These are phyloP conservation scores for Montipora efflorescens DNA, from an alignment of 64 coral and sea anemone genomes.

Conservation along the genomic window DNA sequence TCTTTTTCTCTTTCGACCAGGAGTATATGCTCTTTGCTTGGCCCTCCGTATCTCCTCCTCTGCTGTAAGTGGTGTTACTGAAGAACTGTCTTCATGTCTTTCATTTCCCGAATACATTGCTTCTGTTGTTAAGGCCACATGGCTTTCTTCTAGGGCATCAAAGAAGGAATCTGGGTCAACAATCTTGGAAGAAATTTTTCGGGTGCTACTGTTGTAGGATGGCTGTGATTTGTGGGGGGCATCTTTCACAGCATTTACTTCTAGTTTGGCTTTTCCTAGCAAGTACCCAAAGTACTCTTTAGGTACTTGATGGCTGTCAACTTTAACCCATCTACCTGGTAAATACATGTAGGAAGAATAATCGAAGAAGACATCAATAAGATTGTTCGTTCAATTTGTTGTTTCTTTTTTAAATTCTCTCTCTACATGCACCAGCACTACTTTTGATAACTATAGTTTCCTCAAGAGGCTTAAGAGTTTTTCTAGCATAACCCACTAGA, in stretches of 20 bases:
- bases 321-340: slow-evolving; percentile 29
- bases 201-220: neutral
- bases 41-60: neutral
- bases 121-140: slow-evolving; percentile 1
- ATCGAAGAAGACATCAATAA: neutral
- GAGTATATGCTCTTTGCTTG: slow-evolving; percentile 1
- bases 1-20: neutral
- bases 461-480: too few relatives aligned
- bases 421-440: neutral
- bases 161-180: slow-evolving; percentile 14
- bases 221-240: neutral
- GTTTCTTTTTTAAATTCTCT: neutral
- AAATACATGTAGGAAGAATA: neutral
- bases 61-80: slow-evolving; percentile 11
- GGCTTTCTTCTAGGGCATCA: slow-evolving; percentile 9
- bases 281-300: slow-evolving; percentile 34
- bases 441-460: too few relatives aligned
- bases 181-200: slow-evolving; percentile 26
- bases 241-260: slow-evolving; percentile 25
- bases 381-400: neutral
- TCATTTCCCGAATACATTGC: slow-evolving; percentile 27
- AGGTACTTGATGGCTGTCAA: slow-evolving; percentile 20
- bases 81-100: neutral
- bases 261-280: neutral
- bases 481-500: too few relatives aligned